A percentile compares a stretch with the other conserved stretches of the same genome.
Conservation (phyloP, 2,888 invertebrate species). For the Linnaemya tessellans region DNA sequence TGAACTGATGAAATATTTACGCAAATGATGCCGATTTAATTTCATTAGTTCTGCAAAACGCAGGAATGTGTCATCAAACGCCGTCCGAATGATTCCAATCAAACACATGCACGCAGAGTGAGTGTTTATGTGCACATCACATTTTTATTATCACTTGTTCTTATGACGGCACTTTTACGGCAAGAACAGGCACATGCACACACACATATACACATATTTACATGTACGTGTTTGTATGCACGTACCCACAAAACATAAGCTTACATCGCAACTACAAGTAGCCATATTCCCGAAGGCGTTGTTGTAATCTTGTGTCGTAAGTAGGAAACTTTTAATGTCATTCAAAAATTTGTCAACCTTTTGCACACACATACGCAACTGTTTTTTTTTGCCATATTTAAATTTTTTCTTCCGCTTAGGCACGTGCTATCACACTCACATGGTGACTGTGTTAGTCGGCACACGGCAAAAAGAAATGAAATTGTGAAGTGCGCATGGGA, state of each 20-base stretch:
- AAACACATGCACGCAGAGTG: not conserved
- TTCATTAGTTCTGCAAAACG: not conserved
- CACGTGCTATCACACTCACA: not conserved
- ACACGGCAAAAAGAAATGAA: not conserved
- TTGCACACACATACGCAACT: slow-evolving; percentile 4
- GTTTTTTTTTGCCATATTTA: slow-evolving; percentile 35
- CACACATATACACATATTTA: not conserved
- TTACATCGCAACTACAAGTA: slow-evolving; percentile 13
- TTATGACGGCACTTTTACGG: not conserved
- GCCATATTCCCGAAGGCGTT: slow-evolving; percentile 58
- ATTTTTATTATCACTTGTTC: not conserved
- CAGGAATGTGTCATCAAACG: not conserved
- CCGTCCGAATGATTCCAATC: not conserved
- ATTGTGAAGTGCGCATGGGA: not conserved
- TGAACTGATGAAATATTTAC: not conserved
- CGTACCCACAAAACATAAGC: not conserved
- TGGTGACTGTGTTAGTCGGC: not conserved
- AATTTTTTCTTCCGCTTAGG: slow-evolving; percentile 20
- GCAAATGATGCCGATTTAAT: not conserved
- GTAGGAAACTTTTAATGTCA: slow-evolving; percentile 50
- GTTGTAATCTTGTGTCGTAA: slow-evolving; percentile 55
- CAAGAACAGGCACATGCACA: not conserved
- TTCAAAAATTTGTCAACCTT: slow-evolving; percentile 35
- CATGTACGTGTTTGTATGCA: not conserved
- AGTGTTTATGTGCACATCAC: not conserved